Base-by-base conservation (phyloP, 2,797 vertebrate species). In the Sphenodon punctatus region DNA sequence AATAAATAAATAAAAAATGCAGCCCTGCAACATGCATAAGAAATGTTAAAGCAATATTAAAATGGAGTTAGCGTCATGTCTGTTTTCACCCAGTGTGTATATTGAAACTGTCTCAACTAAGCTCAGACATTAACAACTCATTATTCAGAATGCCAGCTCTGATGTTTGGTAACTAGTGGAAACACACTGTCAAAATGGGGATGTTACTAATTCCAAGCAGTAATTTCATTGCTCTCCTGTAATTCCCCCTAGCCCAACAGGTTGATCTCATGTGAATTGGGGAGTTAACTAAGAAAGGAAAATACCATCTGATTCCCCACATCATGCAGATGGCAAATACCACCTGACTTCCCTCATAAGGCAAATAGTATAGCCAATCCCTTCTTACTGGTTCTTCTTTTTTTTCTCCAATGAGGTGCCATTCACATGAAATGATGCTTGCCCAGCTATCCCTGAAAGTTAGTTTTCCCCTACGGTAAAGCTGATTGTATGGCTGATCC, bases 211-310 rank as follows among this genome's bases (percentile, higher is more conserved):
- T 73, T 61, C 80, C 1, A 0, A 5, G 53, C 32, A 78, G 73
- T 88, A 84, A 86, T 53, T 74, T 88, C 80, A 38, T 65, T 82
- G 64, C 76, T 86, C 88, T 61, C 20, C 46, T 60, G 43, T 80
- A 61, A 75, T 67, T 74, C 34, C 43, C 78, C 25, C n/a, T 82
- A 51, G 20, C 65, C 68, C 75, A 86, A 82, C 78, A 85, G 46
- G 49, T 51, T 90, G 85, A 92, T 86, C 86, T 82, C 48, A 67
- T 83, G 66, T 78, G 67, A 89, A 45, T 67, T 38, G 17, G 34
- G 36, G 3, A 34, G 36, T 36, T 36, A n/a, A n/a, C n/a, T n/a
- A 3, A 17, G 84, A 59, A 86, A 70, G 27, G 42, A 69, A 85
- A 87, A 88, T 5, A 83, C 13, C 38, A 63, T 67, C 61, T 25